These are phyloP conservation scores for Oligia latruncula DNA, from an alignment of 2,888 invertebrate species.

Conservation along the genomic window DNA sequence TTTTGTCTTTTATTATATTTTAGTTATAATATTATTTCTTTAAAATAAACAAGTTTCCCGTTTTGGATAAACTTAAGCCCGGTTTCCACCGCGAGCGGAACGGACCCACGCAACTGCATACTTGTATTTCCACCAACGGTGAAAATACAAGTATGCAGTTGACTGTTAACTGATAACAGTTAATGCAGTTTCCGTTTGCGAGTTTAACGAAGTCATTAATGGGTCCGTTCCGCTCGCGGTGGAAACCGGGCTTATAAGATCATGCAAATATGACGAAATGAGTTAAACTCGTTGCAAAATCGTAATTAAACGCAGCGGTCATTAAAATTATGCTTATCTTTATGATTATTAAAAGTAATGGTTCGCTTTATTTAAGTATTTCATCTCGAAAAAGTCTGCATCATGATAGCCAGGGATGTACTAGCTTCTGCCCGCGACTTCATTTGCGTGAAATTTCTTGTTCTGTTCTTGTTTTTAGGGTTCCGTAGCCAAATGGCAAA, in stretches of 20 bases:
- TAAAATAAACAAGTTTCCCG: background rate
- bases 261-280: conserved; percentile 8
- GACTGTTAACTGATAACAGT: too few species aligned
- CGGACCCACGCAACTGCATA: too few species aligned
- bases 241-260: background rate
- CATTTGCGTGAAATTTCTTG: too few species aligned
- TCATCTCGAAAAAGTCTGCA: background rate
- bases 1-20: background rate
- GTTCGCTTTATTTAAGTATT: conserved; percentile 19
- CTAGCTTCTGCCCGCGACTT: too few species aligned
- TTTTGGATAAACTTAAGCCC: background rate
- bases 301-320: conserved; percentile 17
- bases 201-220: too few species aligned
- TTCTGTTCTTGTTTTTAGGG: too few species aligned
- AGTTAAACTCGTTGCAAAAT: conserved; percentile 21
- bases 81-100: too few species aligned
- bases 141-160: too few species aligned
- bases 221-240: too few species aligned
- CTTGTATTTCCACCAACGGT: too few species aligned
- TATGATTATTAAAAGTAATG: conserved; percentile 31
- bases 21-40: background rate
- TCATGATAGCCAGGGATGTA: background rate
- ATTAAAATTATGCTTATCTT: conserved; percentile 37
- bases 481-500: too few species aligned
- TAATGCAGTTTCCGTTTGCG: too few species aligned